A percentile compares a stretch with the other conserved stretches of the same genome.
These are phyloP conservation scores for Paragorgia papillata DNA, from an alignment of 92 coral and sea anemone species.

Conservation along the genomic window DNA sequence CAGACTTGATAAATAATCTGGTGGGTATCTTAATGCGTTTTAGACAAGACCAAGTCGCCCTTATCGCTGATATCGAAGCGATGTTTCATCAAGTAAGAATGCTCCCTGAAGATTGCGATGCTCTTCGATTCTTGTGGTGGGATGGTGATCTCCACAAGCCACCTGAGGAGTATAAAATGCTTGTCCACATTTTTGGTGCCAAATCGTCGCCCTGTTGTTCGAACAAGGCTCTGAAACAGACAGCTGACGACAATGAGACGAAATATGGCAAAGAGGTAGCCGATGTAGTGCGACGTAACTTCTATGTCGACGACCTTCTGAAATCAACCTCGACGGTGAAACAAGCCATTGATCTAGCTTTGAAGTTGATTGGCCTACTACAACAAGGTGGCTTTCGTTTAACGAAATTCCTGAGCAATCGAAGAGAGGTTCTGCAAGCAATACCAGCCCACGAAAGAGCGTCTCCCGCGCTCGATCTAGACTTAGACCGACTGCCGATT, in stretches of 20 bases:
- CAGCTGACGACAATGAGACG: constrained; percentile 43
- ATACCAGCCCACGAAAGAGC: constrained; percentile 50
- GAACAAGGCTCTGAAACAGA: constrained; percentile 44
- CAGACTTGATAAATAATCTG: constrained; percentile 60
- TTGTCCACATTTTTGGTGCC: constrained; percentile 42
- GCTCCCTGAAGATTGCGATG: constrained; percentile 49
- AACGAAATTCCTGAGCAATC: constrained; percentile 64
- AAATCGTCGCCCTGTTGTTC: constrained; percentile 58
- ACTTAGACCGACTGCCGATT: constrained; percentile 60
- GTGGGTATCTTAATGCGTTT: constrained; percentile 66
- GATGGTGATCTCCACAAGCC: constrained; percentile 29
- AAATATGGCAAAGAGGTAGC: no score
- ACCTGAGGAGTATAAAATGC: constrained; percentile 48
- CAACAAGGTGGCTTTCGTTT: constrained; percentile 68
- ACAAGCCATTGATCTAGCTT: constrained; percentile 38
- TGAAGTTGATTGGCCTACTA: constrained; percentile 40
- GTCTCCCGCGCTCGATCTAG: constrained; percentile 51
- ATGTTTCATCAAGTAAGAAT: constrained; percentile 64
- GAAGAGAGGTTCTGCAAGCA: constrained; percentile 48
- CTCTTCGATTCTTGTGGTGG: constrained; percentile 73
- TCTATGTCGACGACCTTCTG: constrained; percentile 64
- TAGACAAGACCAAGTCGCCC: constrained; percentile 55
- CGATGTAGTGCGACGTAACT: constrained; percentile 43
- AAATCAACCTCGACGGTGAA: constrained; percentile 45
- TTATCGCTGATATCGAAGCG: constrained; percentile 63